phyloP scores from a whole-genome alignment of 2,888 invertebrate species.

The Trichopoda pennipes region DNA sequence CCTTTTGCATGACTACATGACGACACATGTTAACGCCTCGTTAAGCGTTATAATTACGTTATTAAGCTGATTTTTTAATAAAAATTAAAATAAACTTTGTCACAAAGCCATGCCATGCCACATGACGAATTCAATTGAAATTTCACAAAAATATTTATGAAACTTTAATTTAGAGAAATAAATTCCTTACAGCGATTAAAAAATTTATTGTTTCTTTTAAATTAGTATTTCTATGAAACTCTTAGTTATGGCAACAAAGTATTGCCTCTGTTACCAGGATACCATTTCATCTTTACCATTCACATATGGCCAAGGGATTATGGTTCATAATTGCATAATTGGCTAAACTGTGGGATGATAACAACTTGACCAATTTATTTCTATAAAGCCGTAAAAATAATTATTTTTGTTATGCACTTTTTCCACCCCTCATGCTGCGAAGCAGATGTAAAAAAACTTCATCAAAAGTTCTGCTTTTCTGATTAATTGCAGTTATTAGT shows the following conservation, averaged over 20 bases:
- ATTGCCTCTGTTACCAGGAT: constrained; percentile 12
- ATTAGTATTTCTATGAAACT: background rate
- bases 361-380: constrained; percentile 33
- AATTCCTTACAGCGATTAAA: constrained; percentile 3
- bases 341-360: constrained; percentile 2
- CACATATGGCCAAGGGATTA: constrained; percentile 54
- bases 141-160: constrained; percentile 20
- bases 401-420: background rate
- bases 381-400: background rate
- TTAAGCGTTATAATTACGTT: constrained; percentile 75
- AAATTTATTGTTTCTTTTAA: constrained; percentile 2
- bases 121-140: constrained; percentile 25
- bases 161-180: background rate
- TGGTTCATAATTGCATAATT: constrained; percentile 48
- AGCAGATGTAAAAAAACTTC: constrained; percentile 49
- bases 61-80: constrained; percentile 61
- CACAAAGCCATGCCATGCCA: constrained; percentile 1
- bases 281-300: constrained; percentile 5
- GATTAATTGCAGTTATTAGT: constrained; percentile 60
- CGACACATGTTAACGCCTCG: constrained; percentile 75
- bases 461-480: constrained; percentile 51
- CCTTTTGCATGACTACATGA: constrained; percentile 64
- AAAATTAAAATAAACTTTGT: constrained; percentile 19
- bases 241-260: constrained; percentile 7
- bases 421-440: background rate